Evolutionary conservation across 2,888 invertebrate genomes (phyloP), one percentile per base, ranked within the genome.

Genomic region (Horisme vitalbata): DNA sequence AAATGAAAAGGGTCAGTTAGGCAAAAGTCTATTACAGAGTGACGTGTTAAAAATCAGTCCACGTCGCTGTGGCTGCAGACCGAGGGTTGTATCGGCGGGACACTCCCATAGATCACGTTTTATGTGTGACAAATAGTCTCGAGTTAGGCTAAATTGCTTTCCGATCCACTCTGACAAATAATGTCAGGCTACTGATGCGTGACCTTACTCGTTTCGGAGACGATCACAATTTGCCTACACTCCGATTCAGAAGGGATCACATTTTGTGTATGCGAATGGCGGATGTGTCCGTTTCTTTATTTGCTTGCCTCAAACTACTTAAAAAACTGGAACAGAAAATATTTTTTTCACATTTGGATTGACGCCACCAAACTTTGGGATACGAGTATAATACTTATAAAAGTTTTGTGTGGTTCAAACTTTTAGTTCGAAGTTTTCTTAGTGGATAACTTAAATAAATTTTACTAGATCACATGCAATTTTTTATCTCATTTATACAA

Each of bases 41-140:
- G 57, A 55, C 55, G 59, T 49, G 59, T 65, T 68, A 57, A 61
- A 59, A 71, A 57, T 65, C 64, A 48, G 52, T 62, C 60, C 63
- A 63, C 63, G 68, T 65, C 60, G 54, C 53, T 61, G 55, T 59
- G 56, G 59, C 51, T 49, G 58, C 52, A 53, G 47, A 46, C 56
- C 52, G 47, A 53, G 67, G 71, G 62, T 69, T 77, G 73, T 78
- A 74, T 76, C 69, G 71, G 65, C 68, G 68, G 63, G 71, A 66
- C 71, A 61, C 52, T 54, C 58, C 69, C 75, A 85, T 86, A 79
- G 74, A 85, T 87, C 86, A 85, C 80, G 79, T 83, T 83, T 81
- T 86, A 83, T 86, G 79, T 79, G 83, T 86, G 85, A 87, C 84
- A 87, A 89, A 88, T 87, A 85, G 85, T 82, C 79, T 75, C 76